Base-by-base conservation (phyloP, 2,888 invertebrate species). In the Saturnia japonica region DNA sequence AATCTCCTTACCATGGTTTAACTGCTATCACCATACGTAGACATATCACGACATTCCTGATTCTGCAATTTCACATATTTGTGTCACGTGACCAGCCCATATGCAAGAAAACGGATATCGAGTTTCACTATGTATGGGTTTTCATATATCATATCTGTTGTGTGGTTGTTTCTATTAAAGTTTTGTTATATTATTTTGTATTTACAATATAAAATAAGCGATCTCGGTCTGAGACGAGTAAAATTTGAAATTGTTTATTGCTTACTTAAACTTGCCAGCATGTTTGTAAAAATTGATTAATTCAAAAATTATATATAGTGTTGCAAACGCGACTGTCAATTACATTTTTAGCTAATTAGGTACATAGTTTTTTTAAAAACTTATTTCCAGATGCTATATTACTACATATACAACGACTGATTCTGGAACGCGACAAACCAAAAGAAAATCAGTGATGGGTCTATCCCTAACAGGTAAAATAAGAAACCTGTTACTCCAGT, bases 11-110 rank as follows among this genome's bases (percentile, higher is more conserved):
- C 22, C 54, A 2, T 12, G 54, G 8, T 54, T n/a, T n/a, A 54
- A 72, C 72, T 77, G 74, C 76, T 4, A 75, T 70, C 72, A 75
- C 72, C 70, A 72, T 51, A 57, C 62, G 68, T 70, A 64, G 71
- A 68, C 70, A 72, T 74, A 67, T 43, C 75, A 72, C 75, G 73
- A 47, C 72, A 64, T 73, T 80, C 81, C 81, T 85, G 86, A 84
- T 84, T 82, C 81, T 84, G 85, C 85, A 88, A 87, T 86, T 86
- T 86, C 80, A 83, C 78, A 77, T 77, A 80, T 85, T 82, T 82
- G 81, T 79, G 80, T 82, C 81, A 76, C 79, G 80, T 80, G 80
- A 77, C 79, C 81, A 80, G 77, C 76, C 74, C n/a, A n/a, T 72
- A 73, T 74, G 75, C 78, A 75, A 78, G 73, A 82, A 82, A 47